phyloP scores from a whole-genome alignment of 2,888 invertebrate genomes.

The Ochropleura leucogaster region DNA sequence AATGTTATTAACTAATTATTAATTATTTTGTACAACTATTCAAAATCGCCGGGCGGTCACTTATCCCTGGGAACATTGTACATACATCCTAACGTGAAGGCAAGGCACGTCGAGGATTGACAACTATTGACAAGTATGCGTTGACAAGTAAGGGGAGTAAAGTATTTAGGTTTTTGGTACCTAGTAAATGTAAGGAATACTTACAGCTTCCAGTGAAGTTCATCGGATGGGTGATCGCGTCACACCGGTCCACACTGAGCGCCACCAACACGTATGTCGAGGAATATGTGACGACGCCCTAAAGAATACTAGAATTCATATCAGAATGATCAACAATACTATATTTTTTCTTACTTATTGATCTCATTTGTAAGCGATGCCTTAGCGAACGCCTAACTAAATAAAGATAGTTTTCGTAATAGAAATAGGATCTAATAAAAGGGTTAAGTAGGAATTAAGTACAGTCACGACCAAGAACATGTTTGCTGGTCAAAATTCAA shows the following conservation, averaged over 20 bases:
- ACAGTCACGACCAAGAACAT: too few relatives aligned
- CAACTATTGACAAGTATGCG: too few relatives aligned
- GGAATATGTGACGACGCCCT: conserved; percentile 96
- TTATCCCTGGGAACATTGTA: too few relatives aligned
- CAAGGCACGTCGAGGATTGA: background rate
- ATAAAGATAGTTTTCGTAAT: too few relatives aligned
- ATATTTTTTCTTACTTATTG: background rate
- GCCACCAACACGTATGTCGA: conserved; percentile 98
- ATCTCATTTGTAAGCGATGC: background rate
- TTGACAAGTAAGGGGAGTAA: background rate
- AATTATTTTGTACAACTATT: too few relatives aligned
- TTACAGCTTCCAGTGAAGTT: conserved; percentile 98
- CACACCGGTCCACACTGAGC: conserved; percentile 97
- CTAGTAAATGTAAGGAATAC: conserved; percentile 79
- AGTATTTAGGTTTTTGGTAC: background rate
- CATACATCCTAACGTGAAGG: too few relatives aligned
- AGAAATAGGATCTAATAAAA: too few relatives aligned
- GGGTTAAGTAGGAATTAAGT: too few relatives aligned
- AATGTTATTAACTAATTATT: too few relatives aligned
- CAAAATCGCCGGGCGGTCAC: too few relatives aligned
- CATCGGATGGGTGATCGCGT: conserved; percentile 98
- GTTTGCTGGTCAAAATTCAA: too few relatives aligned
- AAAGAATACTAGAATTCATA: conserved; percentile 19
- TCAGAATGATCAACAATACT: background rate
- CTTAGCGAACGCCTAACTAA: background rate